Evolutionary conservation across 2,797 vertebrate species (phyloP).

Genomic region (Champsocephalus esox): DNA sequence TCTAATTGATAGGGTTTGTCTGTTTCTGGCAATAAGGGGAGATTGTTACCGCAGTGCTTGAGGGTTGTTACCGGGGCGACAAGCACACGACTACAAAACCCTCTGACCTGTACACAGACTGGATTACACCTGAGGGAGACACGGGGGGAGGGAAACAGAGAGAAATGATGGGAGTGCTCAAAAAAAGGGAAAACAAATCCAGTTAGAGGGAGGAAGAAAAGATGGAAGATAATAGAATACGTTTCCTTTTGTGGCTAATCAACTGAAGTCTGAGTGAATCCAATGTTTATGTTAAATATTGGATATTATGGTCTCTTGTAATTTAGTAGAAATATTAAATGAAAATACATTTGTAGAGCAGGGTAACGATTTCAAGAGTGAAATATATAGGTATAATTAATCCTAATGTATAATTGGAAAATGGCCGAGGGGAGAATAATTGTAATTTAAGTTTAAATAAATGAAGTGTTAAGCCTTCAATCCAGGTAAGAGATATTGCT

Average conservation of each 20-base stretch:
- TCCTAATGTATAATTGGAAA: neutral
- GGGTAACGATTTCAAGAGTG: neutral
- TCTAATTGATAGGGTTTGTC: conserved; percentile 47
- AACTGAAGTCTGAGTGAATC: neutral
- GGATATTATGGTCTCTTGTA: neutral
- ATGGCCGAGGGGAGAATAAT: neutral
- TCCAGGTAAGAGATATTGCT: neutral
- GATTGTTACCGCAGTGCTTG: conserved; percentile 38
- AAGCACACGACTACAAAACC: conserved; percentile 35
- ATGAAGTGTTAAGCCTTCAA: neutral
- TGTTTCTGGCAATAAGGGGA: conserved; percentile 44
- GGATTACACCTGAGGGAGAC: conserved; percentile 37
- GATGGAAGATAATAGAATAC: too few relatives aligned
- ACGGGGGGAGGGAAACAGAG: neutral
- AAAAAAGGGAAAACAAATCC: neutral
- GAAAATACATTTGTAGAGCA: neutral
- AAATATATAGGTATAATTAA: neutral
- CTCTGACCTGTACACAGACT: conserved; percentile 43
- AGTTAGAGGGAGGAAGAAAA: neutral
- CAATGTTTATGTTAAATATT: neutral
- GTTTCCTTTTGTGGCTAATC: neutral
- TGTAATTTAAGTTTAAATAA: neutral
- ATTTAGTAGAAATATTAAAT: neutral
- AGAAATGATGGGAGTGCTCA: neutral
- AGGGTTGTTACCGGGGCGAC: conserved; percentile 42